These are phyloP conservation scores for Anthoptus insignis DNA, from an alignment of 2,888 invertebrate genomes.

Conservation along the genomic window DNA sequence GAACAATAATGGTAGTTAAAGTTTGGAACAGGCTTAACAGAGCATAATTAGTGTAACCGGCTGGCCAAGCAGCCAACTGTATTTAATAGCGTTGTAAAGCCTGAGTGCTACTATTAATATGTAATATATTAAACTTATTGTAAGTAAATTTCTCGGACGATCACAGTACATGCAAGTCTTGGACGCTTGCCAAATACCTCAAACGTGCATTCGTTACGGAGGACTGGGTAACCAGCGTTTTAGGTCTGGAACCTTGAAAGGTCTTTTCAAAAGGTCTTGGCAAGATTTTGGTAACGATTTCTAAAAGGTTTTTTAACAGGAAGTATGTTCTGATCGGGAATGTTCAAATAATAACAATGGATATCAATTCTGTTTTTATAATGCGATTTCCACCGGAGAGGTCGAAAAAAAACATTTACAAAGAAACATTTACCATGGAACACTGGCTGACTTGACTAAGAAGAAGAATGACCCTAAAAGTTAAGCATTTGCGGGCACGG, in stretches of 20 bases:
- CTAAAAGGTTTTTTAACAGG: not conserved
- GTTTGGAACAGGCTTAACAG: conserved; percentile 1
- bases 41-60: not conserved
- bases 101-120: conserved; percentile 5
- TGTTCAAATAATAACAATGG: too few species aligned
- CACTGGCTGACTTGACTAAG: too few species aligned
- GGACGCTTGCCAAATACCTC: conserved; percentile 28
- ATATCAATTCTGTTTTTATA: too few species aligned
- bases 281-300: not conserved
- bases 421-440: too few species aligned
- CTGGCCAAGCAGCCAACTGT: conserved; percentile 4
- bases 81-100: conserved; percentile 3
- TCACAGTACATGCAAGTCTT: not conserved
- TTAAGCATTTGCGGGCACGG: too few species aligned
- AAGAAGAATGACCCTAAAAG: too few species aligned
- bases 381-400: too few species aligned
- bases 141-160: conserved; percentile 11
- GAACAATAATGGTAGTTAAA: not conserved
- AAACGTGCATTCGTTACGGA: conserved; percentile 15
- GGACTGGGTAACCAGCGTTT: not conserved
- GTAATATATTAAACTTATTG: conserved; percentile 21
- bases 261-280: not conserved
- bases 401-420: too few species aligned
- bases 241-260: conserved; percentile 13
- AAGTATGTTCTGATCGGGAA: too few species aligned